Percentiles rank a stretch among this genome's conserved stretches.
Evolutionary conservation across 2,113 vertebrate species (phyloP).

Genomic region (Ameiurus melas): DNA sequence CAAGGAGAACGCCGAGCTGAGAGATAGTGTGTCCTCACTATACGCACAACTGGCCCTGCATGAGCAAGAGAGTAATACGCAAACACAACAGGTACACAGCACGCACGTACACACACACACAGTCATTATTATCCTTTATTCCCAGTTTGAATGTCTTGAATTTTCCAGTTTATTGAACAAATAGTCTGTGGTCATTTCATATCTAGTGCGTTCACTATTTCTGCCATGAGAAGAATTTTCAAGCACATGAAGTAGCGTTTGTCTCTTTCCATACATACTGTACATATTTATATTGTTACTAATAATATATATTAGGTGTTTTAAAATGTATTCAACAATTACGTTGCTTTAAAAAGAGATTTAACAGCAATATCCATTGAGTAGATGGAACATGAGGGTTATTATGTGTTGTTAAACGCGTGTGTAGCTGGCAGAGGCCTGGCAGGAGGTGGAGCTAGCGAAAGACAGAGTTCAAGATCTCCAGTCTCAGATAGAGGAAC

Average conservation of each 20-base stretch:
- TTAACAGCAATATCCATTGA: background rate
- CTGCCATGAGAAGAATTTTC: background rate
- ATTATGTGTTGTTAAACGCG: background rate
- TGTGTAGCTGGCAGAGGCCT: constrained; percentile 64
- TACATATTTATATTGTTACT: background rate
- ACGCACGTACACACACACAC: background rate
- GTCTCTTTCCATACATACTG: background rate
- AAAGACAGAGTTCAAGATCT: constrained; percentile 63
- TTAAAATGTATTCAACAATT: background rate
- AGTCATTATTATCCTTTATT: background rate
- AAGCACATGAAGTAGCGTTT: background rate
- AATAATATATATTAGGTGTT: background rate
- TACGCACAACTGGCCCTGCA: constrained; percentile 33
- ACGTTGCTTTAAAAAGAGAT: background rate
- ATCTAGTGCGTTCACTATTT: background rate
- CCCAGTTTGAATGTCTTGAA: too few species aligned
- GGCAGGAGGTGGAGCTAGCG: constrained; percentile 63
- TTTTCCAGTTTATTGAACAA: background rate
- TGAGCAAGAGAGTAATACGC: constrained; percentile 41
- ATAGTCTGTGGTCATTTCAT: background rate
- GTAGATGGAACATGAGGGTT: background rate
- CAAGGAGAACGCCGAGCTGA: constrained; percentile 36
- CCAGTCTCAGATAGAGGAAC: constrained; percentile 70
- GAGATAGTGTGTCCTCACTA: constrained; percentile 36
- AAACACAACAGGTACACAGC: constrained; percentile 45